Conservation (phyloP, 2,888 invertebrate genomes). For the Exocentrus adspersus region DNA sequence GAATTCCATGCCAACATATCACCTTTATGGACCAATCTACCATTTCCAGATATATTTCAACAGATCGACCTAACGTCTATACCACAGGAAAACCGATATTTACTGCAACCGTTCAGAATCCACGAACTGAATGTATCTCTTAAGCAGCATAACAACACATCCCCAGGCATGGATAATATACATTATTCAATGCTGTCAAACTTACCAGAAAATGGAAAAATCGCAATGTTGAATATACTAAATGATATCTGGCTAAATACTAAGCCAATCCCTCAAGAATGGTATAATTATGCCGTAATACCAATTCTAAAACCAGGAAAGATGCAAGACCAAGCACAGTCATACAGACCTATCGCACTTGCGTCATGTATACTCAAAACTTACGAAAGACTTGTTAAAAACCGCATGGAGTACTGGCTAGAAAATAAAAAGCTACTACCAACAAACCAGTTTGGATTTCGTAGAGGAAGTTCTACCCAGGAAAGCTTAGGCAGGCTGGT, state of each 20-base stretch:
- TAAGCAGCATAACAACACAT: no score
- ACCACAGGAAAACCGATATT: neutral
- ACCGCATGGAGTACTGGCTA: conserved; percentile 16
- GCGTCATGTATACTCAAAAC: conserved; percentile 16
- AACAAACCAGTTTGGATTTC: neutral
- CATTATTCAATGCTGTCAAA: no score
- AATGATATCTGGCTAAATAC: no score
- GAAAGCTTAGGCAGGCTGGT: conserved; percentile 1
- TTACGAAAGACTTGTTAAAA: conserved; percentile 14
- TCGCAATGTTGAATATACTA: no score
- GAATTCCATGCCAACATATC: neutral
- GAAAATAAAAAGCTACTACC: conserved; percentile 6
- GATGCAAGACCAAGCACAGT: neutral
- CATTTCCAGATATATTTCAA: neutral
- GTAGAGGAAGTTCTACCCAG: conserved; percentile 2
- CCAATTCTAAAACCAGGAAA: conserved; percentile 11
- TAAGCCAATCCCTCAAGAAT: no score
- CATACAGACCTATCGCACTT: conserved; percentile 9
- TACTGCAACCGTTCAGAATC: neutral
- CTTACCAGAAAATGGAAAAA: no score
- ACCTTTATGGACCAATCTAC: neutral
- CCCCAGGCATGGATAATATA: no score
- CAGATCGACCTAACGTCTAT: neutral
- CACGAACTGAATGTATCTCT: no score
- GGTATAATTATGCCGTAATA: no score